A percentile compares a stretch with the other conserved stretches of the same genome.
Evolutionary conservation across 2,888 invertebrate species (phyloP).

Genomic region (Aleiodes alternator): DNA sequence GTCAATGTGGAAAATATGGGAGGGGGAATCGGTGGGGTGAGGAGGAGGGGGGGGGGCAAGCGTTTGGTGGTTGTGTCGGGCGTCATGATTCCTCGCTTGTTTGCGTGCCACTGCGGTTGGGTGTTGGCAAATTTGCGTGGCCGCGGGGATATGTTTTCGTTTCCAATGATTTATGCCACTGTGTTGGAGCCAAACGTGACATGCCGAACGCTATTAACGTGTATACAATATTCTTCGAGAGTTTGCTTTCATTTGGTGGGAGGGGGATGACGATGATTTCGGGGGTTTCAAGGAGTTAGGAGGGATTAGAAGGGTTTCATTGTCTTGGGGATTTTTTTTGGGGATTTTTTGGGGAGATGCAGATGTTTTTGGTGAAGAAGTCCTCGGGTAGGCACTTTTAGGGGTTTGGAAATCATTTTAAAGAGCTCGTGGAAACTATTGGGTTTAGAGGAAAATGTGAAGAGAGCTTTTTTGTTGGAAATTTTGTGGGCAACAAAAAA

Average conservation of each 20-base stretch:
- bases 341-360: too few relatives aligned
- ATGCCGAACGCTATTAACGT: slow-evolving; percentile 43
- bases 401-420: too few relatives aligned
- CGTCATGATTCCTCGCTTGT: slow-evolving; percentile 74
- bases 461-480: too few relatives aligned
- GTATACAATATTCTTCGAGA: slow-evolving; percentile 51
- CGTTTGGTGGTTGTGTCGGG: slow-evolving; percentile 60
- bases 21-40: background rate
- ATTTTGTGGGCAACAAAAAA: too few relatives aligned
- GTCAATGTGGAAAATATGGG: background rate
- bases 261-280: background rate
- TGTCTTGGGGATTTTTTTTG: too few relatives aligned
- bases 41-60: background rate
- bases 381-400: too few relatives aligned
- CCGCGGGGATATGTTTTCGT: slow-evolving; percentile 75
- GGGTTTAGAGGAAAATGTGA: too few relatives aligned
- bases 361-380: too few relatives aligned
- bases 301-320: too few relatives aligned
- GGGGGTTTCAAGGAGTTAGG: too few relatives aligned
- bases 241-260: background rate
- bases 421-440: too few relatives aligned
- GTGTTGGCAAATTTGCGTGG: slow-evolving; percentile 75
- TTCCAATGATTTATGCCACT: slow-evolving; percentile 75
- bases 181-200: slow-evolving; percentile 61
- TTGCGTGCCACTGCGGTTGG: slow-evolving; percentile 73